Evolutionary conservation across 1,140 invertebrate genomes (phyloP), one percentile per base, ranked within the genome.

Genomic region (Glossosoma conforme): DNA sequence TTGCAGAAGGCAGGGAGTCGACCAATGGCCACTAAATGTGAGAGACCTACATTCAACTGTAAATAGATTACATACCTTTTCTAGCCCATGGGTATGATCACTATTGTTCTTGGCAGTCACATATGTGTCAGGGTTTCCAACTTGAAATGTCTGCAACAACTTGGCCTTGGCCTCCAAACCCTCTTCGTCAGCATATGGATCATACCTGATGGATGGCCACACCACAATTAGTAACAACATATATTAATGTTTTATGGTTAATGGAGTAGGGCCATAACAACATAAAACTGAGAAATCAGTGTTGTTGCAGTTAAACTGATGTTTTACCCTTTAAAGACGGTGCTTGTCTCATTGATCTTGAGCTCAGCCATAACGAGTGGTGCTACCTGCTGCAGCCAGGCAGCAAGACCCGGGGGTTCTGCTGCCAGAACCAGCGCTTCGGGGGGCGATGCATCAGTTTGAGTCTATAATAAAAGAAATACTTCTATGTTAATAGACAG

Each of bases 351-450:
- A 13, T 38, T 44, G n/a, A 36, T 18, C 14, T 47, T n/a, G 5
- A 57, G 40, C 21, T 57, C 49, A 8, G 32, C 21, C 44, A 57
- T 42, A 3, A 57, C 41, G 24, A 44, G 38, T 8, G 55, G 55
- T n/a, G 25, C 40, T 6, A 52, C 45, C 10, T 38, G 24, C 17
- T 49, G 8, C 2, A 57, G 46, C 55, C 55, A 57, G 17, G 11
- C 10, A 14, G 36, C 25, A 10, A 56, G 30, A n/a, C 42, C 48
- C 2, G 47, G 47, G 6, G 47, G 47, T 8, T 38, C 43, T 13
- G 38, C 13, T 4, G 40, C 17, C 2, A 28, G 22, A 6, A 20
- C n/a, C 1, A 3, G 8, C 10, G 17, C 9, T 0, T n/a, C 2
- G 8, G 8, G 36, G 3, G n/a, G 13, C 8, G 9, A 14, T 22